A percentile compares a stretch with the other conserved stretches of the same genome.
phyloP scores from a whole-genome alignment of 2,888 invertebrate genomes.

The Lingula anatina region DNA sequence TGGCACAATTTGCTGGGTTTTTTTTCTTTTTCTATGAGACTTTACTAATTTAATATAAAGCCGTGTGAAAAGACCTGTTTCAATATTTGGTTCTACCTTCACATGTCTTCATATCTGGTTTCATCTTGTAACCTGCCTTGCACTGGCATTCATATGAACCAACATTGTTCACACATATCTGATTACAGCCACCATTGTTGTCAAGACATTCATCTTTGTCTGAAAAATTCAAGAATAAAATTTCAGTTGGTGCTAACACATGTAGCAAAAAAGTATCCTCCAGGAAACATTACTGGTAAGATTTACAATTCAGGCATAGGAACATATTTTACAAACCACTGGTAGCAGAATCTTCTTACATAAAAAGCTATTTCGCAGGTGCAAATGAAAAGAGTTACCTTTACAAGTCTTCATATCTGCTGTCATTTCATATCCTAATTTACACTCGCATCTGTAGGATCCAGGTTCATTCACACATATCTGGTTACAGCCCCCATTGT shows the following conservation, averaged over 20 bases:
- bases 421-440: neutral
- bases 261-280: too few relatives aligned
- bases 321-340: too few relatives aligned
- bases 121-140: constrained; percentile 1
- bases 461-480: neutral
- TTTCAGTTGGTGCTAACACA: too few relatives aligned
- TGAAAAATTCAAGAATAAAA: too few relatives aligned
- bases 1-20: too few relatives aligned
- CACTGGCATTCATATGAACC: constrained; percentile 16
- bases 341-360: too few relatives aligned
- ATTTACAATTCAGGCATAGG: too few relatives aligned
- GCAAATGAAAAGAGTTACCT: neutral
- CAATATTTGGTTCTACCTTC: neutral
- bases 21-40: too few relatives aligned
- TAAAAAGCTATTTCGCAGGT: too few relatives aligned
- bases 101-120: neutral
- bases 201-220: constrained; percentile 16
- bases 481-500: constrained; percentile 4
- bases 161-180: constrained; percentile 13
- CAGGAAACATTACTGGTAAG: too few relatives aligned
- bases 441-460: constrained; percentile 2
- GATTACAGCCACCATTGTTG: constrained; percentile 15
- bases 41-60: too few relatives aligned
- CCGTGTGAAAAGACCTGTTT: too few relatives aligned
- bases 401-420: neutral